phyloP scores from a whole-genome alignment of 2,888 invertebrate species.

The Yponomeuta sedellus region DNA sequence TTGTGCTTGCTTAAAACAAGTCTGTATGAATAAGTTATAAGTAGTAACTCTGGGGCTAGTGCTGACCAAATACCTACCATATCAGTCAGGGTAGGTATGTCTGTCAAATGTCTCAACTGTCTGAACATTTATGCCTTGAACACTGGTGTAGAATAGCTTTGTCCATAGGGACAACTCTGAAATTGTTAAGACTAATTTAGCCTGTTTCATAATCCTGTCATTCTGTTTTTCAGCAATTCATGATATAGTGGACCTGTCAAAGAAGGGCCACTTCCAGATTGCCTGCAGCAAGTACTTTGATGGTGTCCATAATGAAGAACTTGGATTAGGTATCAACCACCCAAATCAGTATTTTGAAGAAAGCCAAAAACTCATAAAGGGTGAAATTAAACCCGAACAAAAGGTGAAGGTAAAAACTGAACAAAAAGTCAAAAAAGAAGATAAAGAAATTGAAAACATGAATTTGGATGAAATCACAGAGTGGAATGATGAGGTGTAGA shows the following conservation, averaged over 20 bases:
- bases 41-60: too few relatives aligned
- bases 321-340: conserved; percentile 85
- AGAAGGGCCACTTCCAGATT: conserved; percentile 88
- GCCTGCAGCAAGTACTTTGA: conserved; percentile 94
- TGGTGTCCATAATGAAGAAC: conserved; percentile 78
- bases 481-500: conserved; percentile 31
- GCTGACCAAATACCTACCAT: too few relatives aligned
- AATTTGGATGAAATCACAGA: conserved; percentile 57
- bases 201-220: conserved; percentile 14
- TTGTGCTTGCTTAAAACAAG: too few relatives aligned
- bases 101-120: too few relatives aligned
- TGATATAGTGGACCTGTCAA: conserved; percentile 83
- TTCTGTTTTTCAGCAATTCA: conserved; percentile 74
- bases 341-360: conserved; percentile 95
- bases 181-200: too few relatives aligned
- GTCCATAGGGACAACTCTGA: background rate
- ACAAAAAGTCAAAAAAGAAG: conserved; percentile 41
- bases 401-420: conserved; percentile 39
- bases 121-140: too few relatives aligned
- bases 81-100: background rate
- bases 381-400: conserved; percentile 48
- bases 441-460: conserved; percentile 44
- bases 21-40: too few relatives aligned
- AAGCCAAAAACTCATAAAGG: conserved; percentile 76
- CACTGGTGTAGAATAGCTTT: background rate